Evolutionary conservation across 2,888 invertebrate genomes (phyloP), one percentile per base, ranked within the genome.

Genomic region (Apomyelois bistriatella): DNA sequence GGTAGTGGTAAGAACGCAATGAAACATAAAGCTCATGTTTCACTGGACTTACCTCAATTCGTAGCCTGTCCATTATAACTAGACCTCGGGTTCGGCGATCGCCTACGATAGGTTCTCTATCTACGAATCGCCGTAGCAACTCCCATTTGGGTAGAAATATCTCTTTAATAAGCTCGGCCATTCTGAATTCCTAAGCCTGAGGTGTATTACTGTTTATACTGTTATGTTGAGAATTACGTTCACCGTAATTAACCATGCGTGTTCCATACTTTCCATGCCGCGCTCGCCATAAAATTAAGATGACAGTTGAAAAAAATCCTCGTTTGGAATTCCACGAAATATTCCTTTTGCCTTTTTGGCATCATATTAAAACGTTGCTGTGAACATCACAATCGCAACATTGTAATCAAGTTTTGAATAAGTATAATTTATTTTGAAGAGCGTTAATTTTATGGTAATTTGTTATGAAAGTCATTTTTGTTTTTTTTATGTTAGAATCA

Each of bases 371-470:
- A 76, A 70, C 65, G 65, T 80, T 66, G 62, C 57, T 63, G 64
- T 64, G 66, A 65, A 77, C 72, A 73, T 69, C 68, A 75, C 62
- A 72, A 78, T 78, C 63, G 70, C 74, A 75, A 83, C 79, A 72
- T 59, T 74, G 79, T 83, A 69, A 68, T 62, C 56, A 63, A 56
- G 59, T 58, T 56, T 70, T 69, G 66, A 60, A 60, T 56, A 64
- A 66, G 68, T 59, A 63, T 61, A 58, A 58, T 65, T 65, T 57
- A 66, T 72, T 46, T 32, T 15, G 3, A 3, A 15, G 15, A 15
- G 32, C 8, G 30, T 13, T 43, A 65, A 72, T 74, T 68, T 66
- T 61, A 38, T 12, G 7, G 38, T 38, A n/a, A n/a, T n/a, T n/a
- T n/a, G n/a, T n/a, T n/a, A n/a, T n/a, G n/a, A n/a, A n/a, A n/a